phyloP scores from a whole-genome alignment of 2,113 vertebrate species.

The Protobothrops flavoviridis region DNA sequence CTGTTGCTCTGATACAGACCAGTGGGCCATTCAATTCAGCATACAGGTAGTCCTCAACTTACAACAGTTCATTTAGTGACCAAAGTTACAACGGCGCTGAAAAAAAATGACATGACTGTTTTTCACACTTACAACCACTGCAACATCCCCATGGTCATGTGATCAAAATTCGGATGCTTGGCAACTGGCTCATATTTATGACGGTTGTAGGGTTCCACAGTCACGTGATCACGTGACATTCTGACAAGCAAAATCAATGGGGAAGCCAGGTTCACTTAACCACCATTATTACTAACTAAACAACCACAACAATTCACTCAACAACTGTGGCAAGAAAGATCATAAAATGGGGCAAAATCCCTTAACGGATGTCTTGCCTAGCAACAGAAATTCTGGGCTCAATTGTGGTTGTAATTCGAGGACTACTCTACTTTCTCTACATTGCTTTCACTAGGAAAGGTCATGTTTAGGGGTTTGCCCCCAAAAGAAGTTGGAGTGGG shows the following conservation, averaged over 20 bases:
- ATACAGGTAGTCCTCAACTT: not conserved
- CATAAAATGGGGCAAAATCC: not conserved
- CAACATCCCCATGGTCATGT: not conserved
- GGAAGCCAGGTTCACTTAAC: not conserved
- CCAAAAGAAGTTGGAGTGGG: not conserved
- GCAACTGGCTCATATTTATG: not conserved
- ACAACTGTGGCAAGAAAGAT: not conserved
- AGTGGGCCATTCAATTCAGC: not conserved
- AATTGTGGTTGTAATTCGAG: not conserved
- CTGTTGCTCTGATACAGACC: not conserved
- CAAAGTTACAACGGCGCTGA: not conserved
- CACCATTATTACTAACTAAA: not conserved
- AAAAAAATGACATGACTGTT: not conserved
- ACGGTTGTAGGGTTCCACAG: not conserved
- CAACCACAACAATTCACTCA: not conserved
- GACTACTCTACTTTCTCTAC: not conserved
- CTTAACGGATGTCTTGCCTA: not conserved
- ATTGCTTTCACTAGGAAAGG: not conserved
- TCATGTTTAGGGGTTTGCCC: not conserved
- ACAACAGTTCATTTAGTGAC: not conserved
- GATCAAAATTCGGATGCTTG: not conserved
- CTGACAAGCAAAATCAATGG: not conserved
- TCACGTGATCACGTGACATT: not conserved
- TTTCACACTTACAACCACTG: not conserved
- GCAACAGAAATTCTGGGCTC: not conserved